Conservation (phyloP, 2,888 invertebrate species). For the Stenchaetothrips biformis region DNA sequence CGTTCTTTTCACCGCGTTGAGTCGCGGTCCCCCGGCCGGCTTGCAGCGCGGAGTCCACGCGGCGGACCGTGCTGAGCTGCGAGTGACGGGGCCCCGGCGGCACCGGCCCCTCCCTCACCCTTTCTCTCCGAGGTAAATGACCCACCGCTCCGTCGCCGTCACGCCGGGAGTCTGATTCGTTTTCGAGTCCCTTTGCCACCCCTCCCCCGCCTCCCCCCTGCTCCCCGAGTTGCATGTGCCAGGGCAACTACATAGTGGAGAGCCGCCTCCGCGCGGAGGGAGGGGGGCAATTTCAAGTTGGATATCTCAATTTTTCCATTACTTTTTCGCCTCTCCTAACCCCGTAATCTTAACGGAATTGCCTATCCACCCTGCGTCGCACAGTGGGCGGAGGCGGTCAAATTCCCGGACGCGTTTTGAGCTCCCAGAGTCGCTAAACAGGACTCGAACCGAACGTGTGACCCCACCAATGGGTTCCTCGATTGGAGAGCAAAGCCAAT, state of each 20-base stretch:
- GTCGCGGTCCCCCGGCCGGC: no score
- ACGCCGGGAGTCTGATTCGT: neutral
- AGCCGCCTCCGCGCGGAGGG: neutral
- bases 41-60: no score
- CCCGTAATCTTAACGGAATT: neutral
- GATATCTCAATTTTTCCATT: conserved; percentile 19
- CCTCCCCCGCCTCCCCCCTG: neutral
- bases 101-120: neutral
- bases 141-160: neutral
- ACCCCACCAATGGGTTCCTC: no score
- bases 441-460: no score
- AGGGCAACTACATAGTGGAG: neutral
- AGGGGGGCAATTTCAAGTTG: neutral
- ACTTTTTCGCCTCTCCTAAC: neutral
- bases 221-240: neutral
- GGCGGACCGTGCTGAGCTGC: no score
- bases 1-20: no score
- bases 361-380: neutral
- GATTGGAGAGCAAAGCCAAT: no score
- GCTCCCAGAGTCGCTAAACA: no score
- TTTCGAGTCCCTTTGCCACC: neutral
- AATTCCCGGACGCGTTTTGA: no score
- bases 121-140: neutral
- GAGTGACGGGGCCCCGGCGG: no score
- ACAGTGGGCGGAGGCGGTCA: neutral